Conservation (phyloP, 1,140 invertebrate species). For the Dendrolimus punctatus region DNA sequence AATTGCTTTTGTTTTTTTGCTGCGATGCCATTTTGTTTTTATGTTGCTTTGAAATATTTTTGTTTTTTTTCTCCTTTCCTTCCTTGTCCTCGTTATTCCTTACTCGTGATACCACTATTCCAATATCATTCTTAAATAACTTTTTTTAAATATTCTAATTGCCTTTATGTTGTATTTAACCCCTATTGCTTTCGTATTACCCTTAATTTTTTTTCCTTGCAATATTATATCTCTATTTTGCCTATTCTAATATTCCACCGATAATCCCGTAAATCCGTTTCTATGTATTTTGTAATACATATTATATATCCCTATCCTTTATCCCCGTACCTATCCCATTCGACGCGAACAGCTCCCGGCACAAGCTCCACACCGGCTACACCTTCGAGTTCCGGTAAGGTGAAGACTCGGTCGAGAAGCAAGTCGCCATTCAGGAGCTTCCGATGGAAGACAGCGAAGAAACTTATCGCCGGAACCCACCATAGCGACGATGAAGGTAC, state of each 20-base stretch:
- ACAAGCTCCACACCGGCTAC: conserved; percentile 52
- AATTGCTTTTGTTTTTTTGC: conserved; percentile 51
- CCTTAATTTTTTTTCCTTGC: too few species aligned
- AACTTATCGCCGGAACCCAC: conserved; percentile 73
- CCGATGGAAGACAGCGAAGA: conserved; percentile 81
- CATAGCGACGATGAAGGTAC: conserved; percentile 86
- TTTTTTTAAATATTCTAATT: too few species aligned
- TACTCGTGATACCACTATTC: too few species aligned
- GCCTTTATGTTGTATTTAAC: conserved; percentile 1
- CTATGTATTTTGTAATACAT: conserved; percentile 4
- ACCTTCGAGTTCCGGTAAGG: conserved; percentile 64
- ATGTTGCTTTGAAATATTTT: conserved; percentile 65
- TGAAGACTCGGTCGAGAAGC: conserved; percentile 87
- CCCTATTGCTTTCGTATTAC: neutral
- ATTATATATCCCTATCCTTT: conserved; percentile 17
- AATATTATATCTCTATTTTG: too few species aligned
- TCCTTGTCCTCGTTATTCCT: conserved; percentile 5
- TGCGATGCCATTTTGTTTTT: conserved; percentile 55
- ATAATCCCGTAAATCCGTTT: neutral
- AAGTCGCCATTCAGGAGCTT: conserved; percentile 94
- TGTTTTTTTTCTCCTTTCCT: conserved; percentile 35
- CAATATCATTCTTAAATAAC: too few species aligned
- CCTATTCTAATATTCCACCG: neutral
- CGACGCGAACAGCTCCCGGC: conserved; percentile 34
- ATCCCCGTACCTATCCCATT: conserved; percentile 9